Base-by-base conservation (phyloP, 2,113 vertebrate species). In the Lepus europaeus region DNA sequence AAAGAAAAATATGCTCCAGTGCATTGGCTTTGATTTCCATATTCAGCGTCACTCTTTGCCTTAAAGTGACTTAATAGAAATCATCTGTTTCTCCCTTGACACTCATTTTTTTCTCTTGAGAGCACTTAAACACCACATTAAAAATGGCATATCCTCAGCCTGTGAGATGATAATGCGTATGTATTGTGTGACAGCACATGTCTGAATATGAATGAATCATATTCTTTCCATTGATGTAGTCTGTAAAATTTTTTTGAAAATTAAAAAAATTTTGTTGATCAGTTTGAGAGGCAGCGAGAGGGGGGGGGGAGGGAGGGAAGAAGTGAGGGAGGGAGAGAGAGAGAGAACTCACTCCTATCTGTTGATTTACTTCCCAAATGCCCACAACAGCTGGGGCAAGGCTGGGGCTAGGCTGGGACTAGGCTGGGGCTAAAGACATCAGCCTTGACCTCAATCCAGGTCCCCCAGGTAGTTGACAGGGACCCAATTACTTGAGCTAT, bases 1-100 rank as follows among this genome's bases (percentile, higher is more conserved):
- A 98, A 98, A 98, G 98, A 97, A 98, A 98, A 98, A 98, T 97
- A 97, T 98, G 98, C 87, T 98, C 56, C 78, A 90, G 94, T 97
- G 93, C 89, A 90, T 96, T 97, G 97, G 96, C 95, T 98, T 97
- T 96, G 97, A 96, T 94, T 97, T 96, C 97, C 86, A 94, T 81
- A 95, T 89, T 97, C 94, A 97, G 96, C n/a, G 87, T 96, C 91
- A 91, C 77, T 97, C 93, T 96, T 59, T 90, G 97, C 94, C 11
- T 96, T 94, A 97, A 87, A 87, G 88, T 93, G 93, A 96, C 86
- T 97, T 97, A 97, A 97, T 93, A 97, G 96, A 96, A 97, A 94
- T 97, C 93, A 96, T 97, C 96, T 98, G 96, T 56, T 97, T 69
- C 64, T 88, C 59, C 1, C 78, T 91, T 78, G 96, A 91, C 59